Conservation (phyloP, 2,797 vertebrate species). For the Halcyon smyrnensis region DNA sequence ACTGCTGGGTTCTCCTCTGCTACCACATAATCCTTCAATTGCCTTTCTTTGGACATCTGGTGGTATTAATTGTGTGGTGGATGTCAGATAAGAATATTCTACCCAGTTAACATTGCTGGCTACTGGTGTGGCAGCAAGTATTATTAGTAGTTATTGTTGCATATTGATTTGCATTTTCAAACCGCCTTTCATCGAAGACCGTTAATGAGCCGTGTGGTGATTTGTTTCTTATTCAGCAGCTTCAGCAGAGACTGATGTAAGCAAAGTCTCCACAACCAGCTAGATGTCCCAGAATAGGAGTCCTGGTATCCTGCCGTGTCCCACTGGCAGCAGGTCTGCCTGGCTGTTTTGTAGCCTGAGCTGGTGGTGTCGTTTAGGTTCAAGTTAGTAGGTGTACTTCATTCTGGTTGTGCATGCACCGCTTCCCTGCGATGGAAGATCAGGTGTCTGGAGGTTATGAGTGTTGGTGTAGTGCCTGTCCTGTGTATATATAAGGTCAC, state of each 20-base stretch:
- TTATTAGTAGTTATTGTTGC: conserved; percentile 12
- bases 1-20: neutral
- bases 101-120: conserved; percentile 13
- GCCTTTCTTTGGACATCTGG: conserved; percentile 41
- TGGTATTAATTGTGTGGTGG: neutral
- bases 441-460: neutral
- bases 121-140: neutral
- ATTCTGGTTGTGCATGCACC: neutral
- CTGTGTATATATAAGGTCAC: neutral
- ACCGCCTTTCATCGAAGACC: neutral
- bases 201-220: neutral
- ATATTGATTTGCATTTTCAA: conserved; percentile 28
- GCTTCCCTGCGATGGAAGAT: neutral
- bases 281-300: neutral
- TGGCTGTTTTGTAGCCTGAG: neutral
- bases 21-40: neutral
- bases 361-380: neutral
- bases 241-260: neutral
- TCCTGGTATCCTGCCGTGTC: neutral
- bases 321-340: neutral
- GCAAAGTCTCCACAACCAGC: neutral
- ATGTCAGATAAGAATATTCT: conserved; percentile 9
- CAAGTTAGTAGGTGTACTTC: neutral
- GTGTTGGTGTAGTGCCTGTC: neutral
- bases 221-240: conserved; percentile 8